Percentiles rank a stretch among this genome's conserved stretches.
Conservation (phyloP, 2,888 invertebrate species). For the Plutella xylostella region DNA sequence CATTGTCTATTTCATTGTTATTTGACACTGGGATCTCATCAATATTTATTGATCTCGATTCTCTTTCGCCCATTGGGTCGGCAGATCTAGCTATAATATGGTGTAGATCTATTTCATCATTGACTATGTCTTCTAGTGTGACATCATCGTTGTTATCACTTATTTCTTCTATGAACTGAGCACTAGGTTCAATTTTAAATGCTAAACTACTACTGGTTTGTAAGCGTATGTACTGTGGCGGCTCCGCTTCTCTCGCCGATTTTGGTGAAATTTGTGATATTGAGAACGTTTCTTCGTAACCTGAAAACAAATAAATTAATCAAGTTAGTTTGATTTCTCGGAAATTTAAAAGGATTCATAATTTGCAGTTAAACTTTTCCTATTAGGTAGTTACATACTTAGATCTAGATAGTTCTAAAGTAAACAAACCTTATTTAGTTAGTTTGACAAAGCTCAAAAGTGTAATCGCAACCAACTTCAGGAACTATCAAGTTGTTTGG, state of each 20-base stretch:
- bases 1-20: slow-evolving; percentile 72
- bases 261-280: slow-evolving; percentile 80
- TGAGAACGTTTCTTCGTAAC: slow-evolving; percentile 65
- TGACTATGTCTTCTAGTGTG: slow-evolving; percentile 22
- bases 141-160: slow-evolving; percentile 19
- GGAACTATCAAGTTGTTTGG: no score
- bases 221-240: slow-evolving; percentile 40
- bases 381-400: no score
- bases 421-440: no score
- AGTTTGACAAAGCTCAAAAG: no score
- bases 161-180: slow-evolving; percentile 31
- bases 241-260: slow-evolving; percentile 61
- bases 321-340: no score
- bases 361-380: no score
- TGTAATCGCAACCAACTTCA: no score
- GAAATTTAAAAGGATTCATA: no score
- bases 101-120: slow-evolving; percentile 40
- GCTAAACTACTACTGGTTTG: no score
- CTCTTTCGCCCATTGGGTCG: slow-evolving; percentile 55
- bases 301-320: slow-evolving; percentile 52
- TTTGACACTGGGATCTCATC: slow-evolving; percentile 63
- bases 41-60: slow-evolving; percentile 63
- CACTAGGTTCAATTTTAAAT: slow-evolving; percentile 54
- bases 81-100: slow-evolving; percentile 66
- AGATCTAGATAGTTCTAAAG: no score